Base-by-base conservation (phyloP, 2,113 vertebrate species). In the Barbus barbus region DNA sequence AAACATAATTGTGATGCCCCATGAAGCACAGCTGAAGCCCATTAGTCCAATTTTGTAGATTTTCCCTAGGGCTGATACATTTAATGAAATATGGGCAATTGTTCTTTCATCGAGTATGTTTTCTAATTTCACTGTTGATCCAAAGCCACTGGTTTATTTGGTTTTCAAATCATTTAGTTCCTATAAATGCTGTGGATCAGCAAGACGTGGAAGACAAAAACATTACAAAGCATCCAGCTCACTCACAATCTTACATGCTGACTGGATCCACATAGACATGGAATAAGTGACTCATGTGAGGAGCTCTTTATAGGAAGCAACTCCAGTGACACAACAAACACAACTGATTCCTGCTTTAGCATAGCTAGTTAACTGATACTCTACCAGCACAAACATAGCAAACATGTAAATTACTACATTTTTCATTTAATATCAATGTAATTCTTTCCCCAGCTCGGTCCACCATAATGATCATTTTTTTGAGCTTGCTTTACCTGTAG, bases 271-370 rank as follows among this genome's bases (percentile, higher is more conserved):
- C 38, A 69, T 36, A 44, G 36, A 72, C 69, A 73, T 46, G 69
- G 38, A 73, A 46, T 9, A 73, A 73, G 38, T 73, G 69, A 73
- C 69, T 73, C 69, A 73, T 44, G 9, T 38, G 36, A 44, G n/a
- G 36, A 73, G 38, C 38, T 26, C 22, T 44, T 73, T 73, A 44
- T 44, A n/a, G 69, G 69, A 72, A 41, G 5, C 38, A 14, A 44
- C 5, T 72, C 2, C 22, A 41, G 36, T 14, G 22, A 72, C 9
- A 2, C 36, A 24, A 44, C 22, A 72, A 44, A 38, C 5, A n/a
- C 51, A 58, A 22, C 13, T 7, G 41, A 20, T n/a, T 38, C 51
- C 8, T 20, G n/a, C n/a, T 6, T 77, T 36, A 56, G 28, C 74
- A 46, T 48, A 71, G 33, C 67, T 38, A 22, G 31, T 4, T 24